Conservation (phyloP, 2,888 invertebrate species). For the Maniola hyperantus region DNA sequence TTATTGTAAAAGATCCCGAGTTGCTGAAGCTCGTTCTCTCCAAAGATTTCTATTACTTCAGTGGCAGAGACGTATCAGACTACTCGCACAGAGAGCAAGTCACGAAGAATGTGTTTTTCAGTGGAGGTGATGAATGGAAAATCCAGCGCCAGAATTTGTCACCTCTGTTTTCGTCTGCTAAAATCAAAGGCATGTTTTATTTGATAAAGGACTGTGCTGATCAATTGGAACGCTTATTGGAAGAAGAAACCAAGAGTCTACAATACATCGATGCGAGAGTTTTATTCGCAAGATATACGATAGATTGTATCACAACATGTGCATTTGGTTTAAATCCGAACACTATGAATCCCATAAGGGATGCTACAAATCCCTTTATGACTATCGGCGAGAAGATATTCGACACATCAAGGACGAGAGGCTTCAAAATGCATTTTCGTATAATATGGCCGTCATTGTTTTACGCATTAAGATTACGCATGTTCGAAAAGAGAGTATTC, state of each 20-base stretch:
- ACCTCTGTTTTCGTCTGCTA: conserved; percentile 62
- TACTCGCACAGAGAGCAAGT: conserved; percentile 53
- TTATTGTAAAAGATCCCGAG: conserved; percentile 60
- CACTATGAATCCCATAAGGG: conserved; percentile 46
- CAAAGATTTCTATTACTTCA: conserved; percentile 66
- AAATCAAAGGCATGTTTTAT: conserved; percentile 68
- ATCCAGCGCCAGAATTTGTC: conserved; percentile 54
- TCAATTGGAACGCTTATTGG: conserved; percentile 20
- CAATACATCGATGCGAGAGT: conserved; percentile 48
- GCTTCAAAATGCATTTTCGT: conserved; percentile 45
- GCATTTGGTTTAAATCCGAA: conserved; percentile 61
- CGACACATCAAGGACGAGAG: conserved; percentile 43
- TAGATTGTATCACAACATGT: conserved; percentile 61
- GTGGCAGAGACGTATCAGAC: conserved; percentile 55
- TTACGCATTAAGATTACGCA: conserved; percentile 51
- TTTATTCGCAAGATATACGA: conserved; percentile 55
- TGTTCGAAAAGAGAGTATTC: conserved; percentile 44
- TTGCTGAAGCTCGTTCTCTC: conserved; percentile 57
- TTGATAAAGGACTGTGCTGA: conserved; percentile 48
- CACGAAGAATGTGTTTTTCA: conserved; percentile 54
- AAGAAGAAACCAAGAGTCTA: conserved; percentile 35
- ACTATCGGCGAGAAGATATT: conserved; percentile 50
- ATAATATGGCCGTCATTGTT: conserved; percentile 58
- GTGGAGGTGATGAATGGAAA: conserved; percentile 51
- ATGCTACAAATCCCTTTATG: conserved; percentile 48